Base-by-base conservation (phyloP, 2,797 vertebrate genomes). In the Pseudomugil gertrudae region DNA sequence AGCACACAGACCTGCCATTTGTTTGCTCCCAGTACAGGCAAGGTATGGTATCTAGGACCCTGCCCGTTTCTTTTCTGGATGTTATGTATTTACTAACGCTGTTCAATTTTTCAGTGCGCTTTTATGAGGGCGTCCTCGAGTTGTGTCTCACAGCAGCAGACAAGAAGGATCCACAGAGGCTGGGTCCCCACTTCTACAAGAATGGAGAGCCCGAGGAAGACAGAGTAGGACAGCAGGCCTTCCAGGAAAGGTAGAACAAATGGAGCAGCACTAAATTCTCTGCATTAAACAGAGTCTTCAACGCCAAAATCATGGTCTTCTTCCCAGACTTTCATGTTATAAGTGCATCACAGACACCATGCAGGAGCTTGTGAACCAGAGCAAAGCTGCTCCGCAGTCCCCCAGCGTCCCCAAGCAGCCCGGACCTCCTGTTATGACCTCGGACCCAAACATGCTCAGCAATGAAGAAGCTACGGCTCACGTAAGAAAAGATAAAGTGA, bases 401-500 rank as follows among this genome's bases (percentile, higher is more conserved):
- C 98, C 98, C 54, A 99, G 98, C 27, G 97, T 99, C 63, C 98
- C 98, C 0, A 99, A 99, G 85, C 98, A 99, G 63, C 97, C 98
- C 0, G 98, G 98, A 9, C 97, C 98, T 54, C 98, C 97, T 0
- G 93, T 98, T 53, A 89, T 98, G 87, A 98, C 97, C 35, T 98
- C 97, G 19, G 98, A 99, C 81, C 97, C 98, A 23, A 99, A 99
- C 83, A 99, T 99, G 97, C 92, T 99, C 62, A 99, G 97, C 78
- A 99, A 99, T 11, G 98, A 99, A 89, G 97, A 99, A 84, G 98
- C 98, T 1, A 95, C 96, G 0, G 95, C 96, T 36, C 98, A 99
- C 2, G 98, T 99, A 92, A 96, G 96, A 17, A 4, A 51, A 33
- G 40, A 19, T 0, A 1, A 3, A 57, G 29, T 51, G 33, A 54